Conservation (phyloP, 2,797 vertebrate species). For the Oreochromis grahami region DNA sequence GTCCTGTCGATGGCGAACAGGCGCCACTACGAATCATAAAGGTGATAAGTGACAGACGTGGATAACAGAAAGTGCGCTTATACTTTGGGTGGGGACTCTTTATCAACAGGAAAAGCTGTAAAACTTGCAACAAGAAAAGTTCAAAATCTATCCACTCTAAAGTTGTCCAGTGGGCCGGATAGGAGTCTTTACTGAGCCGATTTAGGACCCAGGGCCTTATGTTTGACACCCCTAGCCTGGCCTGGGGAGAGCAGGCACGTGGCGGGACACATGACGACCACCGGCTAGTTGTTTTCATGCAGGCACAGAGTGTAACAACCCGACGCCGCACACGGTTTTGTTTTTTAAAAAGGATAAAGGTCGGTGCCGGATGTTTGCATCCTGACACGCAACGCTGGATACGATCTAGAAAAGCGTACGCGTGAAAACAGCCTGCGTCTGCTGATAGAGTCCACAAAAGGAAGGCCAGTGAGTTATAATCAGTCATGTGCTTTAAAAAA, state of each 20-base stretch:
- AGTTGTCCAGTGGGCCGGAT: not conserved
- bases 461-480: not conserved
- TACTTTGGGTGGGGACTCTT: rapidly evolving
- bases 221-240: not conserved
- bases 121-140: not conserved
- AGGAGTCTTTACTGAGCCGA: not conserved
- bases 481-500: not conserved
- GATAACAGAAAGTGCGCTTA: not conserved
- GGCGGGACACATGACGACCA: not conserved
- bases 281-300: not conserved
- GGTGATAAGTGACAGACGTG: not conserved
- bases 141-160: not conserved
- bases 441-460: not conserved
- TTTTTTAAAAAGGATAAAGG: not conserved
- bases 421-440: not conserved
- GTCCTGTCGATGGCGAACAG: not conserved
- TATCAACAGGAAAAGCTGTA: not conserved
- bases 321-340: not conserved
- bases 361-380: not conserved
- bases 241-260: rapidly evolving
- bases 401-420: not conserved
- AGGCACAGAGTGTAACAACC: not conserved
- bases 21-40: not conserved
- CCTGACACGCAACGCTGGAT: not conserved
- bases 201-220: not conserved